These are phyloP conservation scores for Thinocorus orbignyianus DNA, from an alignment of 2,113 vertebrate species.

Conservation along the genomic window DNA sequence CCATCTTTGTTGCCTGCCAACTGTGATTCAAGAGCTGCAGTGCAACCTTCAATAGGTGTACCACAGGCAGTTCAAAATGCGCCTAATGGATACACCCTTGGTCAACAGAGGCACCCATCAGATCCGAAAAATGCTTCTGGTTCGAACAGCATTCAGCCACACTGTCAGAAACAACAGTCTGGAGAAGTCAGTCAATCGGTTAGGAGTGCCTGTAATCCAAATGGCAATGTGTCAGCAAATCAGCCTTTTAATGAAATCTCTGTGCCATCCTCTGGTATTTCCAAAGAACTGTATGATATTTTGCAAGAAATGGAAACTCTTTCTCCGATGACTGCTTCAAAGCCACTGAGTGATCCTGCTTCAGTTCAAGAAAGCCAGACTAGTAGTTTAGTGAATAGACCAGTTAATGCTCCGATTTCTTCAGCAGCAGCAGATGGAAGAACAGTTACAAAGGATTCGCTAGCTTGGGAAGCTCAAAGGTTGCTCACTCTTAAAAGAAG, in stretches of 20 bases:
- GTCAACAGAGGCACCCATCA: neutral
- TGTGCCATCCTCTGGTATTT: neutral
- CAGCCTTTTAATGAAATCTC: slow-evolving; percentile 5
- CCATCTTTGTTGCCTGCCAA: neutral
- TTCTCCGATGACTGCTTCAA: neutral
- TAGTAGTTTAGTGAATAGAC: neutral
- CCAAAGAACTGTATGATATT: neutral
- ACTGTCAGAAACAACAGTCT: slow-evolving; percentile 24
- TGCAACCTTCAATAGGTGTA: neutral
- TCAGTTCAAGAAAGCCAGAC: slow-evolving; percentile 3
- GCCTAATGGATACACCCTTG: neutral
- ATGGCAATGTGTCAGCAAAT: neutral
- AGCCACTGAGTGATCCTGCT: neutral
- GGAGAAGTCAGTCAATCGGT: neutral
- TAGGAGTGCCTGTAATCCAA: slow-evolving; percentile 8
- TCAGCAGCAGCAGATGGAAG: neutral
- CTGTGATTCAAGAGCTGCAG: slow-evolving; percentile 22
- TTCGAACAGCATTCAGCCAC: slow-evolving; percentile 29
- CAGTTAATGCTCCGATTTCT: neutral
- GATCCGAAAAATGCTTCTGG: slow-evolving; percentile 11
- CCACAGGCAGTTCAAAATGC: neutral
- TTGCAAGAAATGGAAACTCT: slow-evolving; percentile 14
- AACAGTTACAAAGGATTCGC: slow-evolving; percentile 20
- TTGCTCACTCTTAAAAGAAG: slow-evolving; percentile 58
- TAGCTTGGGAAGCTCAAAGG: slow-evolving; percentile 61